Evolutionary conservation across 2,797 vertebrate genomes (phyloP).

Genomic region (Zenarchopterus dispar): DNA sequence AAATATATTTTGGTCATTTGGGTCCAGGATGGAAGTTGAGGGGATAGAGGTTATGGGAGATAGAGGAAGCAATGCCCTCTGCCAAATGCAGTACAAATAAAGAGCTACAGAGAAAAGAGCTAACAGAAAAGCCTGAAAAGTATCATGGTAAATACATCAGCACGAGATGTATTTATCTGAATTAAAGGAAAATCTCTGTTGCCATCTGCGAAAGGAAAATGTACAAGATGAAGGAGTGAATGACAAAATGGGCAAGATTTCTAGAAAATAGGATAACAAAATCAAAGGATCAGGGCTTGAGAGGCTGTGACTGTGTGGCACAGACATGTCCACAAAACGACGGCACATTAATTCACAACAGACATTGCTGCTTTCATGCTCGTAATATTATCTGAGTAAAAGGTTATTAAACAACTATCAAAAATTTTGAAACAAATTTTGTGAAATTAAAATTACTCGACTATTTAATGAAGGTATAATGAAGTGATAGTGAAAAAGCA

Average conservation of each 20-base stretch:
- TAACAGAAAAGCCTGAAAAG: constrained; percentile 39
- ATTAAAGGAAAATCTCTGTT: constrained; percentile 65
- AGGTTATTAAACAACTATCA: background rate
- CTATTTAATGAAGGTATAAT: constrained; percentile 20
- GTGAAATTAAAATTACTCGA: constrained; percentile 24
- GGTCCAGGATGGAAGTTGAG: constrained; percentile 76
- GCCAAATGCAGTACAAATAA: constrained; percentile 68
- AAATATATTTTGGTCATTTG: constrained; percentile 49
- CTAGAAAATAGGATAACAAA: constrained; percentile 28
- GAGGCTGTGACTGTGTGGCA: constrained; percentile 61
- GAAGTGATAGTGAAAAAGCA: constrained; percentile 25
- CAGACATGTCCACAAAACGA: constrained; percentile 49
- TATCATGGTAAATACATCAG: constrained; percentile 80
- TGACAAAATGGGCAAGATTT: constrained; percentile 33
- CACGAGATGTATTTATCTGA: constrained; percentile 80
- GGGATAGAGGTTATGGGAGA: constrained; percentile 57
- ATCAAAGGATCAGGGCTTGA: constrained; percentile 47
- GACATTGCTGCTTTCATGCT: constrained; percentile 36
- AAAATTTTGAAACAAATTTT: constrained; percentile 11
- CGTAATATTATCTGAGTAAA: background rate
- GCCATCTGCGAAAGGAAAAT: constrained; percentile 74
- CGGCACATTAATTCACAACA: constrained; percentile 57
- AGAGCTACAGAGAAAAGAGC: constrained; percentile 61
- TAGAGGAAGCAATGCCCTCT: constrained; percentile 75
- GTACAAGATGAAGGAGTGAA: constrained; percentile 40